Conservation (phyloP, 2,888 invertebrate genomes). For the Agrotis ipsilon region DNA sequence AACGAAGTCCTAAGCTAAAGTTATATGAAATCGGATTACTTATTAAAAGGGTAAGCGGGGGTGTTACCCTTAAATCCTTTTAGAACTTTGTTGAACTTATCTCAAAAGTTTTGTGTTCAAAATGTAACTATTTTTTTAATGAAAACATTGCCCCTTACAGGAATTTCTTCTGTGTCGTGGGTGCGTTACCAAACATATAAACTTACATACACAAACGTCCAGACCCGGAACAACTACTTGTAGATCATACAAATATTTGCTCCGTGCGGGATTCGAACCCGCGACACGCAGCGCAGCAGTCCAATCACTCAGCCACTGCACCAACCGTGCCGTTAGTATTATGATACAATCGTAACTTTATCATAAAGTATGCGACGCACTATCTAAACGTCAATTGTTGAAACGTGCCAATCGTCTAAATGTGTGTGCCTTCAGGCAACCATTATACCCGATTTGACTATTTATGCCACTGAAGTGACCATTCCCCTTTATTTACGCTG, state of each 20-base stretch:
- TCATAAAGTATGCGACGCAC: not conserved
- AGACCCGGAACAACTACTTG: no score
- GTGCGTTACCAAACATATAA: no score
- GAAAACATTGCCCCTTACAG: no score
- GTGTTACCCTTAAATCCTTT: not conserved
- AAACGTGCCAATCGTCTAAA: conserved; percentile 5
- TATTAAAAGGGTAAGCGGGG: not conserved
- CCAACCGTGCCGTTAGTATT: no score
- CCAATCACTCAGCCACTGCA: no score
- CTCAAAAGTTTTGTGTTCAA: not conserved
- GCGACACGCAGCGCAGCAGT: no score
- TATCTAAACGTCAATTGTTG: not conserved
- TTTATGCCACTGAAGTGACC: not conserved
- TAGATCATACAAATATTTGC: no score
- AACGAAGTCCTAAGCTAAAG: conserved; percentile 8
- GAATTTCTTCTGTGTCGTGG: no score
- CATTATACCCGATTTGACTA: not conserved
- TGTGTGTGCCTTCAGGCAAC: not conserved
- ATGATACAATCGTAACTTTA: not conserved
- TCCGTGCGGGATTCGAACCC: no score
- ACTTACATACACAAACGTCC: no score
- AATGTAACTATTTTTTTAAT: no score
- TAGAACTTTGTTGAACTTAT: not conserved
- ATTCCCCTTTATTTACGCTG: conserved; percentile 6
- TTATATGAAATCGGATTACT: not conserved